phyloP scores from a whole-genome alignment of 2,113 vertebrate genomes.

The Poicephalus meyeri region DNA sequence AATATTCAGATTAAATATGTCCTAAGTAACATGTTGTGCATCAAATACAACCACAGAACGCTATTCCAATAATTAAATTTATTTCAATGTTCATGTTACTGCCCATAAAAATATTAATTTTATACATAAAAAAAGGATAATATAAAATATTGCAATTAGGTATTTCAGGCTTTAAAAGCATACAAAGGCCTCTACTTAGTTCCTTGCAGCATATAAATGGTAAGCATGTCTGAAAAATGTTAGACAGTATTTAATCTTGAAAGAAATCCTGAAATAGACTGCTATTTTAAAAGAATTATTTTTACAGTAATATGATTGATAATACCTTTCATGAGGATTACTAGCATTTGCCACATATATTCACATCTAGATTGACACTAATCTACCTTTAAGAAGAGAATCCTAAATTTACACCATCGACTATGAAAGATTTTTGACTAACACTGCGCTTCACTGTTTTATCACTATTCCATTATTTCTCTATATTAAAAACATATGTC shows the following conservation, averaged over 20 bases:
- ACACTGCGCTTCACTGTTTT: not conserved
- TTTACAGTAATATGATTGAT: not conserved
- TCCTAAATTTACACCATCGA: not conserved
- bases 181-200: not conserved
- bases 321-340: not conserved
- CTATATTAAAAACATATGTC: not conserved
- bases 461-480: not conserved
- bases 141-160: not conserved
- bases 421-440: not conserved
- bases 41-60: not conserved
- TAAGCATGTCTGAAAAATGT: not conserved
- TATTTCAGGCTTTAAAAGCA: not conserved
- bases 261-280: not conserved
- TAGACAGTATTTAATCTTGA: not conserved
- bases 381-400: not conserved
- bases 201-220: not conserved
- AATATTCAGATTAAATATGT: not conserved
- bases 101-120: not conserved
- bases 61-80: not conserved
- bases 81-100: not conserved
- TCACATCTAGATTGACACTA: not conserved
- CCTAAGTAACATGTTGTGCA: not conserved
- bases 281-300: not conserved
- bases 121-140: not conserved
- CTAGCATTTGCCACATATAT: not conserved